Percentiles rank a stretch among this genome's conserved stretches.
Evolutionary conservation across 2,797 vertebrate genomes (phyloP).

Genomic region (Gymnodraco acuticeps): DNA sequence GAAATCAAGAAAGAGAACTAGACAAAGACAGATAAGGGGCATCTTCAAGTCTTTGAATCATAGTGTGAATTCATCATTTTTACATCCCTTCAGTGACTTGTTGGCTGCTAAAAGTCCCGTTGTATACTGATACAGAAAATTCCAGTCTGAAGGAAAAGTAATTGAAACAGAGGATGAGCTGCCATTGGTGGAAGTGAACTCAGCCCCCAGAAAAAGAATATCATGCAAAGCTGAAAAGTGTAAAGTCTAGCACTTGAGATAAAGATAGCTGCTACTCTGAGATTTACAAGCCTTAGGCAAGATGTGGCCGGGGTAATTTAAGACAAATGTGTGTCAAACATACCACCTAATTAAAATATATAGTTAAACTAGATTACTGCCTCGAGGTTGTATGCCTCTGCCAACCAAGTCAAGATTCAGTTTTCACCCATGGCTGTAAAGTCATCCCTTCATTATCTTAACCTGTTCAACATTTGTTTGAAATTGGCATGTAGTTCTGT

Average conservation of each 20-base stretch:
- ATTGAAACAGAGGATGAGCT: constrained; percentile 58
- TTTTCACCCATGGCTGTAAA: background rate
- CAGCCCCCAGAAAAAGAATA: constrained; percentile 27
- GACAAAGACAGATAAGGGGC: constrained; percentile 51
- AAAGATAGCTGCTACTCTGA: constrained; percentile 46
- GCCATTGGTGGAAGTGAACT: constrained; percentile 56
- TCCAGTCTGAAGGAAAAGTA: constrained; percentile 48
- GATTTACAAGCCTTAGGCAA: constrained; percentile 26
- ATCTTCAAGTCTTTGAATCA: constrained; percentile 58
- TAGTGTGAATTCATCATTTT: constrained; percentile 58
- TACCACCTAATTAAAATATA: constrained; percentile 46
- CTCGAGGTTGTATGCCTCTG: background rate
- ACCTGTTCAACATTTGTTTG: background rate
- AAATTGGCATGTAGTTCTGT: background rate
- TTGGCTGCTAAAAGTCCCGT: constrained; percentile 28
- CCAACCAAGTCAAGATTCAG: background rate
- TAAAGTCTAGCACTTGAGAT: constrained; percentile 37
- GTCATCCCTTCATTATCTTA: background rate
- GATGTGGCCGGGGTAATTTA: constrained; percentile 16
- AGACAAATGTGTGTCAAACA: constrained; percentile 47
- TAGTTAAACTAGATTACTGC: background rate
- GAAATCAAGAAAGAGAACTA: constrained; percentile 42
- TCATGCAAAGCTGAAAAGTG: constrained; percentile 52
- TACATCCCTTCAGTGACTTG: constrained; percentile 23
- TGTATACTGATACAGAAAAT: constrained; percentile 51